A percentile compares a stretch with the other conserved stretches of the same genome.
These are phyloP conservation scores for Gouania willdenowi DNA, from an alignment of 2,797 vertebrate genomes.

Conservation along the genomic window DNA sequence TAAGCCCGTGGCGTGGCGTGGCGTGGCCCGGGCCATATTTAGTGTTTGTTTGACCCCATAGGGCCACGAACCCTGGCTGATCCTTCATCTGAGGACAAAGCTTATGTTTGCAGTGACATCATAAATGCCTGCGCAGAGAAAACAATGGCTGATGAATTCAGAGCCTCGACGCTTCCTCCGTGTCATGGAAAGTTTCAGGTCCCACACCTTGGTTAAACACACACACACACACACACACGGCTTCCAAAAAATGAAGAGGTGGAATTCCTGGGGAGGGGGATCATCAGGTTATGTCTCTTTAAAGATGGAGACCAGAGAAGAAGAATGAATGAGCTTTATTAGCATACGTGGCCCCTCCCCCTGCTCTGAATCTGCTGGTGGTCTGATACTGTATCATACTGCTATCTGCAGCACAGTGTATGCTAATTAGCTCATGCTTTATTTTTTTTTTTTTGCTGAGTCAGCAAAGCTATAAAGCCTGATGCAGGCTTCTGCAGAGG, in stretches of 20 bases:
- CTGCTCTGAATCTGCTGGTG: conserved; percentile 71
- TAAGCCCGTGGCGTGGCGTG: conserved; percentile 32
- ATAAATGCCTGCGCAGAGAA: conserved; percentile 68
- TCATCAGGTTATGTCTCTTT: conserved; percentile 45
- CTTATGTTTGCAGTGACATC: conserved; percentile 75
- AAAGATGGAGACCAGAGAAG: conserved; percentile 47
- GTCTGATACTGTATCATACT: conserved; percentile 62
- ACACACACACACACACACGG: background rate
- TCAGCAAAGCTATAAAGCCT: no score
- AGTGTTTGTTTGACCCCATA: conserved; percentile 70
- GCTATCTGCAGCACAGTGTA: conserved; percentile 31
- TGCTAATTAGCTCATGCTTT: no score
- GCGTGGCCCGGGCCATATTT: conserved; percentile 61
- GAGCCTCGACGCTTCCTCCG: conserved; percentile 46
- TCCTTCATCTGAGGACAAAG: conserved; percentile 75
- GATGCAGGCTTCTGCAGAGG: no score
- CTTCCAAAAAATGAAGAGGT: conserved; percentile 29
- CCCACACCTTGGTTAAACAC: conserved; percentile 63
- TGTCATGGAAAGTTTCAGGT: conserved; percentile 64
- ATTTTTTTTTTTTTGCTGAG: no score
- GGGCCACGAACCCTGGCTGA: conserved; percentile 62
- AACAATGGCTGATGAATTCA: conserved; percentile 73
- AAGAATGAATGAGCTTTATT: conserved; percentile 77
- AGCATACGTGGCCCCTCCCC: conserved; percentile 72
- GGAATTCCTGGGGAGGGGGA: conserved; percentile 9